Percentiles rank a stretch among this genome's conserved stretches.
Conservation (phyloP, 2,797 vertebrate genomes). For the Brotula barbata region DNA sequence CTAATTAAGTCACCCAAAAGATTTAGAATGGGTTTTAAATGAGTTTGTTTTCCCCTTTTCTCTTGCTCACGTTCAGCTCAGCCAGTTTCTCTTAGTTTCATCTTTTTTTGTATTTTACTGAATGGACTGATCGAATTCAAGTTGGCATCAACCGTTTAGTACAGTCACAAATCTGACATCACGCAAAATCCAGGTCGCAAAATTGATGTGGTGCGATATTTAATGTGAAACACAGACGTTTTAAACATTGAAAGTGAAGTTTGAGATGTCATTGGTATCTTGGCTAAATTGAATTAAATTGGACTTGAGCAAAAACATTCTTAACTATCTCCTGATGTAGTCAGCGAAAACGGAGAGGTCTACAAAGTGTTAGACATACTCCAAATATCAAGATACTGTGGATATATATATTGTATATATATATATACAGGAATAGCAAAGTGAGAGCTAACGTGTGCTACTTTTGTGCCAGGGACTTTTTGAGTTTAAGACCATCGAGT, state of each 20-base stretch:
- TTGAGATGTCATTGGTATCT: no score
- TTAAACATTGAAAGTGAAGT: no score
- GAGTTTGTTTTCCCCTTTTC: no score
- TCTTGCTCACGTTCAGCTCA: no score
- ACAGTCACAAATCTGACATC: not conserved
- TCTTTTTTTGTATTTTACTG: not conserved
- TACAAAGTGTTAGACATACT: conserved; percentile 17
- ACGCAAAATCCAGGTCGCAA: not conserved
- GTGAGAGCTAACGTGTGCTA: not conserved
- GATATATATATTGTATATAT: conserved; percentile 28
- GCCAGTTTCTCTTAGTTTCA: no score
- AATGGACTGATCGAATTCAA: not conserved
- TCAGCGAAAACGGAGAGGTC: conserved; percentile 31
- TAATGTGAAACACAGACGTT: no score
- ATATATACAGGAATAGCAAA: conserved; percentile 21
- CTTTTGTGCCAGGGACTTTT: conserved; percentile 3
- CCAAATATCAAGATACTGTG: conserved; percentile 23
- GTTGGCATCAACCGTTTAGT: not conserved
- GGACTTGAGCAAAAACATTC: conserved; percentile 29
- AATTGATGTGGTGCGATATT: not conserved
- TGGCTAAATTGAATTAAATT: conserved; percentile 16
- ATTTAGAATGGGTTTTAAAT: not conserved
- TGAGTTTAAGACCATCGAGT: conserved; percentile 10
- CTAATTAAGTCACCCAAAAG: conserved; percentile 30
- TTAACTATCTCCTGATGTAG: conserved; percentile 14